These are phyloP conservation scores for Heterodera filipjevi DNA, from an alignment of 2,888 invertebrate genomes.

Conservation along the genomic window DNA sequence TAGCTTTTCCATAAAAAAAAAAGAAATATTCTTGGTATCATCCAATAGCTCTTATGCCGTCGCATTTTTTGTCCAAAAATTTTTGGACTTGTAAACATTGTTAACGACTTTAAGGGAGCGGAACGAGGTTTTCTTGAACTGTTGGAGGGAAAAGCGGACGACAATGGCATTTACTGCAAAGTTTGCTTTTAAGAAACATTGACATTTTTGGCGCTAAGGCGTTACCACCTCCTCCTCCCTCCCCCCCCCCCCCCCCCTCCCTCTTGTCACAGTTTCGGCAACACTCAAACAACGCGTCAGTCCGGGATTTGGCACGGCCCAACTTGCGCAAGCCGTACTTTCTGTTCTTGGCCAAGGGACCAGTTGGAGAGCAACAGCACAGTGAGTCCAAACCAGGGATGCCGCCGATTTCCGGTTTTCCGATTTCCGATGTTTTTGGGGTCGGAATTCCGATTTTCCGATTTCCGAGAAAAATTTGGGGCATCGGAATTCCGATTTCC, in stretches of 20 bases:
- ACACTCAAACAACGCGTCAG: background rate
- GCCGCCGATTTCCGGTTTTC: no score
- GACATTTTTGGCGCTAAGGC: background rate
- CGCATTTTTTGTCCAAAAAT: no score
- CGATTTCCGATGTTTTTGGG: no score
- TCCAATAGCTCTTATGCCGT: no score
- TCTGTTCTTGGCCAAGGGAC: conserved; percentile 21
- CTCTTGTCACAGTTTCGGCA: conserved; percentile 5
- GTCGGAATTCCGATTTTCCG: no score
- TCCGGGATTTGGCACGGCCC: background rate
- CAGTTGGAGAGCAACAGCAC: background rate
- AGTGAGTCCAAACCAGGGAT: no score
- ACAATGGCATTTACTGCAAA: conserved; percentile 26
- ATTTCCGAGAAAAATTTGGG: no score
- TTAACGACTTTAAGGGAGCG: background rate
- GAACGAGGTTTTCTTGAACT: conserved; percentile 8
- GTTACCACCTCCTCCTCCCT: no score
- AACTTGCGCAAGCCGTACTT: conserved; percentile 18
- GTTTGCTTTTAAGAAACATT: background rate
- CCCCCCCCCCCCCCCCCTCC: background rate
- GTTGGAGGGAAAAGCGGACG: conserved; percentile 20
- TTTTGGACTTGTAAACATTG: no score
- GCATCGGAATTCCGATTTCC: no score
- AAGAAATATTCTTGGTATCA: no score
- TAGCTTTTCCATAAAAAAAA: no score